Conservation (phyloP, 2,888 invertebrate genomes). For the Scaptomyza caliginosa region DNA sequence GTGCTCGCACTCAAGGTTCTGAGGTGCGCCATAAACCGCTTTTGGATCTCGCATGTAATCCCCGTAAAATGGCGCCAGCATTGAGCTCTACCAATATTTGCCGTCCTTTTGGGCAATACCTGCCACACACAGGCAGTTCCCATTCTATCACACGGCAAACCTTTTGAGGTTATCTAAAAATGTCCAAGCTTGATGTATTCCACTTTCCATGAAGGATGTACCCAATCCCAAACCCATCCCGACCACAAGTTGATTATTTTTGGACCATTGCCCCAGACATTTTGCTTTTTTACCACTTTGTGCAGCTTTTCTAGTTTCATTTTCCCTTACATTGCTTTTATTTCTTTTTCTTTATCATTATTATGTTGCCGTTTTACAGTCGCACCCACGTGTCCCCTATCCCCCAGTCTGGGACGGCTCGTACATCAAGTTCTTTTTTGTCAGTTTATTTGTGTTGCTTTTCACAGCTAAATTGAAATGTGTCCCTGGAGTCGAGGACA, state of each 20-base stretch:
- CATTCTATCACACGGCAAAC: neutral
- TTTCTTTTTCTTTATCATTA: slow-evolving; percentile 53
- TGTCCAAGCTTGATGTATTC: slow-evolving; percentile 35
- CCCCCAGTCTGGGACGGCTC: slow-evolving; percentile 18
- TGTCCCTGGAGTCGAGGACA: slow-evolving; percentile 47
- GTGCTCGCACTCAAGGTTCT: slow-evolving; percentile 14
- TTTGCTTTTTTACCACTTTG: slow-evolving; percentile 33
- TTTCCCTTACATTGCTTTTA: slow-evolving; percentile 5
- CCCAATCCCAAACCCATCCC: neutral
- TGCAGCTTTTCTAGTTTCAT: slow-evolving; percentile 30
- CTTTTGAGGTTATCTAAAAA: slow-evolving; percentile 33
- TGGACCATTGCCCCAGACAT: slow-evolving; percentile 38
- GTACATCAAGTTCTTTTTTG: slow-evolving; percentile 53
- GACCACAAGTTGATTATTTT: slow-evolving; percentile 63
- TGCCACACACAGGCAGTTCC: neutral
- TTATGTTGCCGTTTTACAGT: slow-evolving; percentile 60
- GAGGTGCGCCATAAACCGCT: slow-evolving; percentile 46
- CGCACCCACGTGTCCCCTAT: slow-evolving; percentile 54
- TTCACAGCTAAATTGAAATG: slow-evolving; percentile 66
- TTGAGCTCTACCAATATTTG: slow-evolving; percentile 46
- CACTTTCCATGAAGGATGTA: slow-evolving; percentile 14
- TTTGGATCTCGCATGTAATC: slow-evolving; percentile 46
- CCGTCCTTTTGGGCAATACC: slow-evolving; percentile 31
- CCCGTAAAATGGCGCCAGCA: slow-evolving; percentile 35
- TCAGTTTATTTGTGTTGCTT: slow-evolving; percentile 59